Conservation (phyloP, 2,113 vertebrate genomes). For the Campylorhamphus procurvoides region DNA sequence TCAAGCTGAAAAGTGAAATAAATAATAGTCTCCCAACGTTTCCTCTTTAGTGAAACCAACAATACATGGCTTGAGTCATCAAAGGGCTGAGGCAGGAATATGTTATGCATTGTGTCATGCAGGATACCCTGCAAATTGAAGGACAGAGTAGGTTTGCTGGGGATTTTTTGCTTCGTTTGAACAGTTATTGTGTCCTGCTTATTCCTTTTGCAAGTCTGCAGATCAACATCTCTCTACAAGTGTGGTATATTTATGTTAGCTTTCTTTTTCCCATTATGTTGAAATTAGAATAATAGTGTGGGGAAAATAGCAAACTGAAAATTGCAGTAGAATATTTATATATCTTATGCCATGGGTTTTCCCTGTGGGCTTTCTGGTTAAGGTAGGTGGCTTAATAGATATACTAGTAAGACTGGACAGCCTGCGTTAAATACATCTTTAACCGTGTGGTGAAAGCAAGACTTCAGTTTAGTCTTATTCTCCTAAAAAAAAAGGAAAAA, state of each 20-base stretch:
- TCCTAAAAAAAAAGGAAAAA: background rate
- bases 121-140: background rate
- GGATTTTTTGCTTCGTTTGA: background rate
- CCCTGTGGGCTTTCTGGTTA: background rate
- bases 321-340: background rate
- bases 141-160: background rate
- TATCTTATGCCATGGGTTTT: background rate
- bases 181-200: background rate
- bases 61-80: background rate
- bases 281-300: background rate
- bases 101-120: background rate
- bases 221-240: background rate
- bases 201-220: background rate
- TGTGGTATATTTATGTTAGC: background rate
- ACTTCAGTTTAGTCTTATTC: background rate
- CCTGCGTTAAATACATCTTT: background rate
- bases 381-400: background rate
- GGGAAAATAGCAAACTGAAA: background rate
- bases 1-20: background rate
- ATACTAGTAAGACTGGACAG: background rate
- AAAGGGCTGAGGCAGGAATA: background rate
- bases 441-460: background rate
- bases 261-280: background rate
- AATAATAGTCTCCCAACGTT: background rate
- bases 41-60: background rate